These are phyloP conservation scores for Aplocera efformata DNA, from an alignment of 2,888 invertebrate genomes.

Conservation along the genomic window DNA sequence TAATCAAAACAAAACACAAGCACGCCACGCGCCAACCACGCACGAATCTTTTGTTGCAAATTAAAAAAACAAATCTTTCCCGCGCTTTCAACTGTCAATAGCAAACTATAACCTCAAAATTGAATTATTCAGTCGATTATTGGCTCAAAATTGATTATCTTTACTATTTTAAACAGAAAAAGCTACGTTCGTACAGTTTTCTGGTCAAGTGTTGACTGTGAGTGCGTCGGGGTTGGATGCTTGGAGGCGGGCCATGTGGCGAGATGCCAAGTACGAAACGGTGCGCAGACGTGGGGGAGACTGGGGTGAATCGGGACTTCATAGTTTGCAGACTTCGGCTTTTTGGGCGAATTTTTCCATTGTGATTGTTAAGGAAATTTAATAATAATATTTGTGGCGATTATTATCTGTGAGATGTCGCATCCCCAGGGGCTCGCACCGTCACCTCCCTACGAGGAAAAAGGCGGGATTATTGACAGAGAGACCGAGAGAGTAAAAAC, in stretches of 20 bases:
- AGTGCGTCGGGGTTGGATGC: conserved; percentile 35
- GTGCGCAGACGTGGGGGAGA: conserved; percentile 44
- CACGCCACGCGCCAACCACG: conserved; percentile 28
- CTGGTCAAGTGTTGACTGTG: conserved; percentile 53
- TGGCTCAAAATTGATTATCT: conserved; percentile 11
- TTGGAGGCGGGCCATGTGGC: conserved; percentile 72
- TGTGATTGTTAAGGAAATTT: no score
- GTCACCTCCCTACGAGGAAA: no score
- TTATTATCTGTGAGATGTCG: no score
- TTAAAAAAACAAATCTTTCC: conserved; percentile 32
- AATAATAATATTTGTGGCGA: no score
- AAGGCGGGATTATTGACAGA: no score
- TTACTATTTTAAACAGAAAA: conserved; percentile 25
- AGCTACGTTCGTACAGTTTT: conserved; percentile 50
- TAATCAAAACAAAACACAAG: conserved; percentile 15
- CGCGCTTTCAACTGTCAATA: conserved; percentile 37
- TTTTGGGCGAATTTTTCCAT: no score
- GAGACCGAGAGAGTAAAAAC: no score
- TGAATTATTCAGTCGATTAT: conserved; percentile 8
- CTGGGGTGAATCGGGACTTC: conserved; percentile 5
- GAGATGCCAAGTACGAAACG: conserved; percentile 78
- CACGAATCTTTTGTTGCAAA: conserved; percentile 35
- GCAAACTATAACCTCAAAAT: conserved; percentile 35
- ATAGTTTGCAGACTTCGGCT: conserved; percentile 21
- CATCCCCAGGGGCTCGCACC: no score